These are phyloP conservation scores for Trogon surrucura DNA, from an alignment of 2,113 vertebrate genomes.

Conservation along the genomic window DNA sequence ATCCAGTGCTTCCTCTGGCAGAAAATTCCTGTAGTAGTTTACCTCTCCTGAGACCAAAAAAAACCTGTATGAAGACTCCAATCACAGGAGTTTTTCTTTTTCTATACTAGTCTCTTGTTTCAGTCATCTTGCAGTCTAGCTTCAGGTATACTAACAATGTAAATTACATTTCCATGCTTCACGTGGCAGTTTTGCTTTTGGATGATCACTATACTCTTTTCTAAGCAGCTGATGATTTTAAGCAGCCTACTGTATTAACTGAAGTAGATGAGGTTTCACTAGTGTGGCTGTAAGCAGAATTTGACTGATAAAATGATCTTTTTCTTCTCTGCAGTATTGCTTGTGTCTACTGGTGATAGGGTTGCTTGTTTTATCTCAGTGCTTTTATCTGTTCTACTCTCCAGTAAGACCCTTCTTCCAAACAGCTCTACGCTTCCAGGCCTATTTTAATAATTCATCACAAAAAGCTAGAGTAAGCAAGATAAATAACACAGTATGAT, in stretches of 20 bases:
- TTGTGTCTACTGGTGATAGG: not conserved
- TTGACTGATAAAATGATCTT: not conserved
- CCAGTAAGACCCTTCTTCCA: not conserved
- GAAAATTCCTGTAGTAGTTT: not conserved
- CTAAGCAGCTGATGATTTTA: not conserved
- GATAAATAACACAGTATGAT: slow-evolving; percentile 40
- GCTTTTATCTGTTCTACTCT: slow-evolving; percentile 46
- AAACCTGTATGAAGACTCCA: not conserved
- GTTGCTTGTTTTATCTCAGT: slow-evolving; percentile 36
- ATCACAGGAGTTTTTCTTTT: not conserved
- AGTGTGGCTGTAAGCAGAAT: not conserved
- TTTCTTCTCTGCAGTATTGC: slow-evolving; percentile 16
- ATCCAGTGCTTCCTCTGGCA: not conserved
- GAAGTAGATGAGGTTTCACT: not conserved
- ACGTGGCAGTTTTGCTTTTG: not conserved
- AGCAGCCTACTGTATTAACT: not conserved
- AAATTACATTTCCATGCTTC: not conserved
- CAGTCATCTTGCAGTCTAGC: not conserved
- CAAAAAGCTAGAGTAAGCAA: slow-evolving; percentile 38
- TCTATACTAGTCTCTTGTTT: not conserved
- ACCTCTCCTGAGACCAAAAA: not conserved
- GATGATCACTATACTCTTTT: not conserved
- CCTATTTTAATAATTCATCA: slow-evolving; percentile 63
- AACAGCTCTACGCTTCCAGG: slow-evolving; percentile 28
- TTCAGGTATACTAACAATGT: not conserved